These are phyloP conservation scores for Pseudorhombus dupliciocellatus DNA, from an alignment of 2,113 vertebrate genomes.

Conservation along the genomic window DNA sequence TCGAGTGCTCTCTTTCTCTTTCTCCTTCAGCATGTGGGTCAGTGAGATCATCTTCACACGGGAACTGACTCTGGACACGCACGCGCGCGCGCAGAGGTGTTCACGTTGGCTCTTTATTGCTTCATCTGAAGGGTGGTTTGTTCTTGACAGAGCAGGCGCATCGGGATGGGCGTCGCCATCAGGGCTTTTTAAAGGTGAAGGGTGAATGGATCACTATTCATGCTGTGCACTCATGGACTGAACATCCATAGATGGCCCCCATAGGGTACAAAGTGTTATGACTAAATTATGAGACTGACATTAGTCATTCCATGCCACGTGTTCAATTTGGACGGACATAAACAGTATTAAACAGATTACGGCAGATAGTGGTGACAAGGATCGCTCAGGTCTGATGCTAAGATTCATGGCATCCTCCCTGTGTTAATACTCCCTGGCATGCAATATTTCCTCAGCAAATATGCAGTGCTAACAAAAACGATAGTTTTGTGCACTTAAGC, in stretches of 20 bases:
- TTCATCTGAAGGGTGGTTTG: conserved; percentile 54
- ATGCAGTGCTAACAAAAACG: conserved; percentile 78
- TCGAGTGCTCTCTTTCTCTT: conserved; percentile 57
- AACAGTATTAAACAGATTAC: conserved; percentile 79
- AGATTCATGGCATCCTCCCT: conserved; percentile 55
- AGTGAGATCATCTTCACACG: conserved; percentile 63
- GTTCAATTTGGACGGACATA: conserved; percentile 70
- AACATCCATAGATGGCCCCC: conserved; percentile 49
- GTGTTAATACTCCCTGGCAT: conserved; percentile 66
- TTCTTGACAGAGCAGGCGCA: conserved; percentile 44
- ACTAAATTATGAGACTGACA: conserved; percentile 74
- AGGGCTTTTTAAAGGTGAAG: conserved; percentile 67
- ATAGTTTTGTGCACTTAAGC: conserved; percentile 82
- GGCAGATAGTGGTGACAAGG: conserved; percentile 68
- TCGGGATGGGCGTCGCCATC: conserved; percentile 46
- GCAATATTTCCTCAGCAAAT: conserved; percentile 77
- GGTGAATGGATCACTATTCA: conserved; percentile 70
- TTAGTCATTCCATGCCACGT: conserved; percentile 71
- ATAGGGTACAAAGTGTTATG: conserved; percentile 54
- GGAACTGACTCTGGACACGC: conserved; percentile 4
- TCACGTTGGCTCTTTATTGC: conserved; percentile 60
- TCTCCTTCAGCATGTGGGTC: conserved; percentile 60
- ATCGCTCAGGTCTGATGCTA: conserved; percentile 65
- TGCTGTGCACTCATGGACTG: conserved; percentile 50
- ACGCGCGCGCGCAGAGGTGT: conserved; percentile 5